Evolutionary conservation across 1,140 invertebrate species (phyloP).

Genomic region (Caerostris darwini): DNA sequence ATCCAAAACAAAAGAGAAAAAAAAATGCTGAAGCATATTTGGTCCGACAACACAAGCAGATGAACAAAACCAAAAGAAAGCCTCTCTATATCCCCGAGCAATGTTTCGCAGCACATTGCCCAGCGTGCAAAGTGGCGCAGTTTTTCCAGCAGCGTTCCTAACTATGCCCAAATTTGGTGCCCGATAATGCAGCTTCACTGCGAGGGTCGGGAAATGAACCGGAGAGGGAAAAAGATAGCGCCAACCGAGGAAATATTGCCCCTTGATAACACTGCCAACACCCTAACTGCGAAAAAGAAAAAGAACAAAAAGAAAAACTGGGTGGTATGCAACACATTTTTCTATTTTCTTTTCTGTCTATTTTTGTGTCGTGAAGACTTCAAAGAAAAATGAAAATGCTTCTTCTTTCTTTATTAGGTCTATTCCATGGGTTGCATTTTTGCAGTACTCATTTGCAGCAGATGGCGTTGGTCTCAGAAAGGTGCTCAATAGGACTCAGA

Average conservation of each 20-base stretch:
- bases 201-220: slow-evolving; percentile 41
- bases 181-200: slow-evolving; percentile 37
- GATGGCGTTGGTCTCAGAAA: slow-evolving; percentile 1
- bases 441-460: neutral
- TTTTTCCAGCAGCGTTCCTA: neutral
- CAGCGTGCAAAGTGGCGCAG: neutral
- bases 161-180: slow-evolving; percentile 17
- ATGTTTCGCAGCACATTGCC: neutral
- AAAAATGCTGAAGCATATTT: no score
- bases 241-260: slow-evolving; percentile 40
- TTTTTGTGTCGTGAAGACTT: slow-evolving; percentile 44
- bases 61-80: no score
- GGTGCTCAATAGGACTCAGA: neutral
- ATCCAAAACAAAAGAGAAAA: no score
- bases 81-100: neutral
- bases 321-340: neutral
- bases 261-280: slow-evolving; percentile 28
- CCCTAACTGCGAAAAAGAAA: neutral
- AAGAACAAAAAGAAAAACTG: neutral
- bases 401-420: slow-evolving; percentile 41
- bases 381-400: slow-evolving; percentile 37
- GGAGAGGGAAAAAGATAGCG: slow-evolving; percentile 20
- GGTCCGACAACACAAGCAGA: no score
- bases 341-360: slow-evolving; percentile 4
- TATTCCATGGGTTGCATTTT: slow-evolving; percentile 8